These are phyloP conservation scores for Okapia johnstoni DNA, from an alignment of 2,113 vertebrate genomes.

Conservation along the genomic window DNA sequence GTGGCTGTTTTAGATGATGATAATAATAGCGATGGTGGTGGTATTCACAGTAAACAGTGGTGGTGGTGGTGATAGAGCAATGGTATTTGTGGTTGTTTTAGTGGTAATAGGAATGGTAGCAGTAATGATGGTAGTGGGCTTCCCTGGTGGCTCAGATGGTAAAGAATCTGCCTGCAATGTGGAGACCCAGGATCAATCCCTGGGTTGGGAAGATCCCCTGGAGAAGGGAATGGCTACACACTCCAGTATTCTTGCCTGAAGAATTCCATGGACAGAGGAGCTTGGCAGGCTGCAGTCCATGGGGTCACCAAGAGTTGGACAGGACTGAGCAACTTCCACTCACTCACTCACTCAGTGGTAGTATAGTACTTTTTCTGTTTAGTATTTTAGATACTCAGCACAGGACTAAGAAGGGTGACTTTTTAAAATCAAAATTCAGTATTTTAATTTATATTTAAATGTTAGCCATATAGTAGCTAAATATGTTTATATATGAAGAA, in stretches of 20 bases:
- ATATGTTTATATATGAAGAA: neutral
- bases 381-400: neutral
- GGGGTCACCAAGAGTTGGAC: too few species aligned
- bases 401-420: neutral
- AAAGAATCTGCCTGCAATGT: too few species aligned
- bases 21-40: accelerated
- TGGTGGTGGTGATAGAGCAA: neutral
- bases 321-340: too few species aligned
- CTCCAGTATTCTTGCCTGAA: too few species aligned
- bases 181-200: too few species aligned
- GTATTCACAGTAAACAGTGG: neutral
- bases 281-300: too few species aligned
- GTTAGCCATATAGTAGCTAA: neutral
- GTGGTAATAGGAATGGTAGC: neutral
- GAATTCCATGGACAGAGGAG: too few species aligned
- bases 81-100: neutral
- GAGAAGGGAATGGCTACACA: too few species aligned
- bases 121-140: too few species aligned
- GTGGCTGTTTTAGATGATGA: neutral
- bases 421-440: neutral
- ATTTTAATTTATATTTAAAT: neutral
- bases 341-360: too few species aligned
- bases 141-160: too few species aligned
- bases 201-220: too few species aligned
- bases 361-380: neutral